These are phyloP conservation scores for Augiades crinisus DNA, from an alignment of 2,888 invertebrate genomes.

Conservation along the genomic window DNA sequence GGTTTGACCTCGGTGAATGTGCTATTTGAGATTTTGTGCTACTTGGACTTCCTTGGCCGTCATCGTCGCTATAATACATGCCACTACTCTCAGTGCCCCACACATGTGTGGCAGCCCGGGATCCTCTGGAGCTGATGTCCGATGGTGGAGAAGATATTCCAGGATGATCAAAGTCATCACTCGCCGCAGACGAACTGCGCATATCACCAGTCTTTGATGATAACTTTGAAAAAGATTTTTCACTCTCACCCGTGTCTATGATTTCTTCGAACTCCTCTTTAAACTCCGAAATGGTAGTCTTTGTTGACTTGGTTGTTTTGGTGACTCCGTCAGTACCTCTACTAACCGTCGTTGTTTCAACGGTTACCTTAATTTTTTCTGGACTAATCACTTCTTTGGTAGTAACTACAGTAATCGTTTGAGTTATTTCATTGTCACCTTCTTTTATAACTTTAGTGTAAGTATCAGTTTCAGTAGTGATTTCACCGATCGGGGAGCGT, in stretches of 20 bases:
- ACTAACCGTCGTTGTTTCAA: conserved; percentile 74
- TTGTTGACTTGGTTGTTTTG: conserved; percentile 75
- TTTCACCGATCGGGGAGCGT: conserved; percentile 71
- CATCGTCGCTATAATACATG: conserved; percentile 84
- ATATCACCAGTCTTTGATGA: conserved; percentile 78
- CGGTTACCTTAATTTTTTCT: conserved; percentile 70
- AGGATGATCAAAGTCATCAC: conserved; percentile 82
- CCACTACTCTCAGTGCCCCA: conserved; percentile 80
- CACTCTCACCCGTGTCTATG: conserved; percentile 69
- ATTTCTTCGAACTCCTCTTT: conserved; percentile 75
- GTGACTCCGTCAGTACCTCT: conserved; percentile 69
- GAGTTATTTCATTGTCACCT: conserved; percentile 68
- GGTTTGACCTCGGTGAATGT: conserved; percentile 81
- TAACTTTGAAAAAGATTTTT: conserved; percentile 72
- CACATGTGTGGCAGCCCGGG: conserved; percentile 76
- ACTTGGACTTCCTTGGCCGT: conserved; percentile 84
- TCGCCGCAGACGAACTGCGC: conserved; percentile 83
- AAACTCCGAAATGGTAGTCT: conserved; percentile 74
- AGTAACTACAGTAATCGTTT: conserved; percentile 73
- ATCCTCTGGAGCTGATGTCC: conserved; percentile 83
- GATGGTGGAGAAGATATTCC: conserved; percentile 82
- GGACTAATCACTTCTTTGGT: conserved; percentile 74
- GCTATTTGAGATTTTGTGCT: conserved; percentile 85
- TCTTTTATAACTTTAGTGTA: conserved; percentile 69
- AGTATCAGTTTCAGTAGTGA: conserved; percentile 71